A percentile compares a stretch with the other conserved stretches of the same genome.
Evolutionary conservation across 2,888 invertebrate species (phyloP).

Genomic region (Cataglyphis cursor): DNA sequence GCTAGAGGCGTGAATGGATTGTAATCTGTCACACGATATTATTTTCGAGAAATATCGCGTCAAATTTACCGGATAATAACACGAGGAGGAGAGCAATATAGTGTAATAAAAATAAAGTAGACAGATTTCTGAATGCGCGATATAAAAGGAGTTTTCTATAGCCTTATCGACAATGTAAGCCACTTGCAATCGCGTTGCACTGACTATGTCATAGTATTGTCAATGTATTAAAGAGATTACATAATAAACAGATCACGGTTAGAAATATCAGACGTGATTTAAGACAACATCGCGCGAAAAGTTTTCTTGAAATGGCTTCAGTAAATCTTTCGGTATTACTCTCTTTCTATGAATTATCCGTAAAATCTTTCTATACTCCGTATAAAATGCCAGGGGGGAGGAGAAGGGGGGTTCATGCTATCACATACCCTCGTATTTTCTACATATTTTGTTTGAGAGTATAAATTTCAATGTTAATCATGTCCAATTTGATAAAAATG

Average conservation of each 20-base stretch:
- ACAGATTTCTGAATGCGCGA: slow-evolving; percentile 1
- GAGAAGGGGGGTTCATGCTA: background rate
- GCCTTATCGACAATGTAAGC: background rate
- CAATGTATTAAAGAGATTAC: background rate
- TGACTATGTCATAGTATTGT: background rate
- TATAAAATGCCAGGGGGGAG: background rate
- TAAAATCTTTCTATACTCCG: slow-evolving; percentile 9
- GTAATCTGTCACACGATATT: background rate
- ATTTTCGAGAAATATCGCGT: background rate
- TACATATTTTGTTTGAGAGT: background rate
- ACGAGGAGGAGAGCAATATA: background rate
- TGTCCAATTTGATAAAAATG: background rate
- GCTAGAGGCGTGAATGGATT: background rate
- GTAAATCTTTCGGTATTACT: slow-evolving; percentile 35
- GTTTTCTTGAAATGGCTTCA: slow-evolving; percentile 24
- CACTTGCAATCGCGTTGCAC: background rate
- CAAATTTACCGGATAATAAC: background rate
- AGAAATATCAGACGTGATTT: slow-evolving; percentile 28
- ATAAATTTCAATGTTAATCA: slow-evolving; percentile 7
- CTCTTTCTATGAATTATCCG: background rate
- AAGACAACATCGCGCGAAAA: slow-evolving; percentile 27
- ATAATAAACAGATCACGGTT: slow-evolving; percentile 18
- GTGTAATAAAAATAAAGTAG: background rate
- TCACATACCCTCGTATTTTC: background rate
- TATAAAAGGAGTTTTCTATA: background rate